Conservation (phyloP, 1,140 invertebrate genomes). For the Cryptotermes secundus region DNA sequence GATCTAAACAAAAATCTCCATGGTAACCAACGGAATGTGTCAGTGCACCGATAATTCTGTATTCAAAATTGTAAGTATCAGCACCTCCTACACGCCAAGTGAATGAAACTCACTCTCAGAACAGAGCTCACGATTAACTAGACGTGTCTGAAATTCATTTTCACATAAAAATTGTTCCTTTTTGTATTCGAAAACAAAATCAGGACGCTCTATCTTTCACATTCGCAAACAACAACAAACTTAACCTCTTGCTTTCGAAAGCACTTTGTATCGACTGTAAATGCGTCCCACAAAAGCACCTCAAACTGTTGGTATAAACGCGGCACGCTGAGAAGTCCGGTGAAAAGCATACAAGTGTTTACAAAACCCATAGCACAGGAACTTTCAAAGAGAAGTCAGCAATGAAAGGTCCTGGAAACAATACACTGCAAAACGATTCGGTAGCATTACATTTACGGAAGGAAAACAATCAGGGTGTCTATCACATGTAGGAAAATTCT, state of each 20-base stretch:
- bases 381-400: background rate
- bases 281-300: background rate
- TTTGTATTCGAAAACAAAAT: background rate
- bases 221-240: background rate
- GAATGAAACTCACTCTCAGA: too few species aligned
- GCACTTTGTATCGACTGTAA: background rate
- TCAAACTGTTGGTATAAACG: background rate
- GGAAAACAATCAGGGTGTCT: too few species aligned
- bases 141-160: background rate
- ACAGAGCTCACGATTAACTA: too few species aligned
- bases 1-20: too few species aligned
- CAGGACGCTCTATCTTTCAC: background rate
- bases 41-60: too few species aligned
- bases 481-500: too few species aligned
- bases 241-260: background rate
- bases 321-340: background rate
- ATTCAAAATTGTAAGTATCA: too few species aligned
- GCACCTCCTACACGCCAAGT: too few species aligned
- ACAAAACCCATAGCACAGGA: background rate
- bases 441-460: too few species aligned
- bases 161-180: background rate
- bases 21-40: too few species aligned
- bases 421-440: too few species aligned
- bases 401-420: background rate
- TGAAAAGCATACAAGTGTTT: background rate